These are phyloP conservation scores for Leptinotarsa peninsularis DNA, from an alignment of 2,888 invertebrate genomes.

Conservation along the genomic window DNA sequence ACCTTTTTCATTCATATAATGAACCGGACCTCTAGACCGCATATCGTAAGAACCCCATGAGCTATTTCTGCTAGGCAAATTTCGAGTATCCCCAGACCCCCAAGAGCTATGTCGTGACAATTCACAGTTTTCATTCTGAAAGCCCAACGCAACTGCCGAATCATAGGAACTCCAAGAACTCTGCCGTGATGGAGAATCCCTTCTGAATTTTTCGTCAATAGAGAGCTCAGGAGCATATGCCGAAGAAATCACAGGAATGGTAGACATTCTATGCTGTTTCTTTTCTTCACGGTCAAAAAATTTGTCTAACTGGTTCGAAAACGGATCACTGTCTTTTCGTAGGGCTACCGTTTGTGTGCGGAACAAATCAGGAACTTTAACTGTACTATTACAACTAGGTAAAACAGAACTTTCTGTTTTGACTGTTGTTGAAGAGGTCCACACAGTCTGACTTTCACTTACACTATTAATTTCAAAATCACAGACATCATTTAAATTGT, in stretches of 20 bases:
- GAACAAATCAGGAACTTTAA: conserved; percentile 57
- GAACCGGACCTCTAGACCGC: conserved; percentile 63
- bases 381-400: conserved; percentile 57
- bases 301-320: conserved; percentile 77
- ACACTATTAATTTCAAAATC: conserved; percentile 64
- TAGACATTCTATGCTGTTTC: conserved; percentile 63
- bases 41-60: conserved; percentile 81
- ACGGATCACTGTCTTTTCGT: conserved; percentile 72
- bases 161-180: conserved; percentile 84
- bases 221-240: conserved; percentile 46
- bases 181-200: conserved; percentile 75
- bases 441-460: conserved; percentile 63
- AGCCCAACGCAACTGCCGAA: conserved; percentile 78
- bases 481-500: conserved; percentile 63
- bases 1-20: conserved; percentile 61
- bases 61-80: conserved; percentile 75
- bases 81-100: conserved; percentile 81
- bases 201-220: conserved; percentile 52
- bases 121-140: conserved; percentile 70
- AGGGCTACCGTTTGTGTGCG: conserved; percentile 44
- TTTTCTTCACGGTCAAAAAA: conserved; percentile 78
- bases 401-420: conserved; percentile 56
- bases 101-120: conserved; percentile 84
- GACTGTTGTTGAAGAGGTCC: conserved; percentile 66
- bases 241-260: conserved; percentile 63